Evolutionary conservation across 1,140 invertebrate genomes (phyloP), one percentile per base, ranked within the genome.

Genomic region (Heliconius nattereri): DNA sequence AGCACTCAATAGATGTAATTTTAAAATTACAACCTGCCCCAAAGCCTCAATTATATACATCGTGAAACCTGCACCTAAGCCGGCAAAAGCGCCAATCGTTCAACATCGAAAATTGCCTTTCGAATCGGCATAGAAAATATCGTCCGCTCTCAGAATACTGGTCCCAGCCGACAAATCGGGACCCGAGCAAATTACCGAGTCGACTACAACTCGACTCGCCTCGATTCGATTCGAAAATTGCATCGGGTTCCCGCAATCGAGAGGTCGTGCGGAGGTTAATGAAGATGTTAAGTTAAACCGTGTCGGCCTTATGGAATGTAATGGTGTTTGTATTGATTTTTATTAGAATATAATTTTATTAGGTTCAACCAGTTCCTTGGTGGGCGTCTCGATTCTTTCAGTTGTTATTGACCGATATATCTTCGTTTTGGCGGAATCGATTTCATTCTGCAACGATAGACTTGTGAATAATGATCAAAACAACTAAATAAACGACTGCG

Each of bases 311-410:
- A 88, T 87, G 86, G 82, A 90, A 90, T 88, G 83, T 91, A 90
- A 90, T 87, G 82, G 85, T 91, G 87, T 89, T 91, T 92, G 91
- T 90, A 92, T 94, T 94, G 90, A 93, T 92, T 94, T 92, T 93
- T 91, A 92, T 90, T 85, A 85, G 88, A 89, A 86, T 85, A 89
- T 93, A 91, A 92, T 93, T 91, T 92, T 89, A 91, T 90, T 88
- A 89, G 76, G 66, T 71, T 71, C 54, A 79, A 73, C 72, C 54
- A 79, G 71, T 78, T 77, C 75, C 78, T 78, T 75, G 78, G 85
- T 89, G 83, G 87, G 86, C 86, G 86, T 83, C 82, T 80, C 60
- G 66, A 74, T 86, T 84, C 79, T 73, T 83, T 84, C 79, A 84
- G 80, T 82, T 84, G 78, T 85, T 85, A 84, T 83, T 79, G 83